These are phyloP conservation scores for Mastigias papua DNA, from an alignment of 30 jellyfish, hydroid and myxozoan genomes.

Conservation along the genomic window DNA sequence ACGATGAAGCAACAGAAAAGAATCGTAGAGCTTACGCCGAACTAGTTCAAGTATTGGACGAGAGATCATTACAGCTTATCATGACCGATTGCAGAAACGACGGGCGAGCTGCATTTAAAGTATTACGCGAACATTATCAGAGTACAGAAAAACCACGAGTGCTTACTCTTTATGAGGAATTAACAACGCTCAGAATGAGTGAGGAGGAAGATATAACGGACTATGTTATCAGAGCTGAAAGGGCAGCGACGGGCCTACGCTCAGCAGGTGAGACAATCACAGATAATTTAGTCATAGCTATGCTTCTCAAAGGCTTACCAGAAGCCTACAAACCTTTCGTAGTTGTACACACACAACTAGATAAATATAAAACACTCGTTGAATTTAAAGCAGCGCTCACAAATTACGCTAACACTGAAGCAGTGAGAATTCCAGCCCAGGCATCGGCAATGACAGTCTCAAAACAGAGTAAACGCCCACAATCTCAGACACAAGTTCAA, in stretches of 20 bases:
- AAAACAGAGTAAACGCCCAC: conserved; percentile 61
- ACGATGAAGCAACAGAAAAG: no score
- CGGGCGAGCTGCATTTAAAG: conserved; percentile 24
- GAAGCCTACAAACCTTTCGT: conserved; percentile 65
- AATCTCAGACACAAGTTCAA: no score
- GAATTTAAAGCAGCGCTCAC: no score
- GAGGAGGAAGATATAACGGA: neutral
- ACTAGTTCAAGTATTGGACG: conserved; percentile 15
- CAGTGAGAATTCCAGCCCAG: no score
- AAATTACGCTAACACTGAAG: no score
- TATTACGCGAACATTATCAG: conserved; percentile 1
- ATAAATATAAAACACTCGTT: no score
- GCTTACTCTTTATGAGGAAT: conserved; percentile 9
- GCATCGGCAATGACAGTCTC: no score
- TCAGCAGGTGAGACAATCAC: conserved; percentile 1
- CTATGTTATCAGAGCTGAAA: conserved; percentile 16
- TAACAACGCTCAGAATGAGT: neutral
- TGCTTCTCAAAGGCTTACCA: conserved; percentile 22
- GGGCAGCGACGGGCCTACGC: conserved; percentile 34
- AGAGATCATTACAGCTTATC: conserved; percentile 9
- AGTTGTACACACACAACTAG: no score
- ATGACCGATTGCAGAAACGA: conserved; percentile 9
- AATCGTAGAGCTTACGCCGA: no score
- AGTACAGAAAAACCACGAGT: conserved; percentile 34
- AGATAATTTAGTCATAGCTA: conserved; percentile 1